Evolutionary conservation across 1,140 invertebrate species (phyloP), one percentile per base, ranked within the genome.

Genomic region (Brachionus paranguensis): DNA sequence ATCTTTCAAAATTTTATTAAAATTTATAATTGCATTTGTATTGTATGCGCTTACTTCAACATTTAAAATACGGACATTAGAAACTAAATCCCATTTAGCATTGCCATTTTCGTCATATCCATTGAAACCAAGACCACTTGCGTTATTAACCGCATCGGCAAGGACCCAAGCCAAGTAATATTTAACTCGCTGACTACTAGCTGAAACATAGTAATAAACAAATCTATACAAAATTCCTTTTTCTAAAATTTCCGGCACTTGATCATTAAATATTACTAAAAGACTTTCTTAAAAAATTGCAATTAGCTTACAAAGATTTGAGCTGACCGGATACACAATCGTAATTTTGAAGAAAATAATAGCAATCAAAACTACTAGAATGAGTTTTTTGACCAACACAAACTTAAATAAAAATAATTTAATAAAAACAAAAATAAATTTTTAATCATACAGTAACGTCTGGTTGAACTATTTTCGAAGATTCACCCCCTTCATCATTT

Each of bases 131-230:
- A 98, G 91, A 1, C 96, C 96, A 8, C 94, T 94, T 87, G 95
- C 94, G 88, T 98, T 97, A 88, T 95, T 97, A 85, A 97, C 94
- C 0, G 94, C 94, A 89, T 98, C 96, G 10, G 94, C 95, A 89
- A 86, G 85, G 87, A 86, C 91, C 96, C 96, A 99, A 3, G 96
- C 97, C 88, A 96, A 95, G 89, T 98, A 98, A 90, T 98, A 98
- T 90, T 97, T 97, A 87, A 94, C 20, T 92, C 91, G 50, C 94
- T 89, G 86, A 93, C 91, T 84, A 96, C 91, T 41, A n/a, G 53
- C 17, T 17, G 85, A 85, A 10, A 85, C 24, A 20, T 85, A 33
- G 14, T 68, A 55, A 89, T 94, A 97, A 91, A 93, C 92, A 37
- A 93, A 89, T 88, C 93, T 92, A 85, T 93, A 93, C 6, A 91